Conservation (phyloP, 2,797 vertebrate genomes). For the Corythornis leucogaster region DNA sequence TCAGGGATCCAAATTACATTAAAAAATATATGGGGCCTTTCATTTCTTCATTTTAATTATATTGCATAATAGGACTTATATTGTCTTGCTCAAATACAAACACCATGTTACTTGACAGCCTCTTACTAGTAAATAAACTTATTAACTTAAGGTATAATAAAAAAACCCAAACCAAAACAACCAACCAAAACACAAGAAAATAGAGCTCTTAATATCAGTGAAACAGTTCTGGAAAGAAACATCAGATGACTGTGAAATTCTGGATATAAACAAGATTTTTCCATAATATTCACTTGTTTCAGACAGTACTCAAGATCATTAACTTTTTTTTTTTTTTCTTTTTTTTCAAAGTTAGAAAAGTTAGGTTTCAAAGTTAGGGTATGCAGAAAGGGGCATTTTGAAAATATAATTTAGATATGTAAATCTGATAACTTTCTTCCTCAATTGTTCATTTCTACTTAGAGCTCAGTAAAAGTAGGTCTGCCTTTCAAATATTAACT, state of each 20-base stretch:
- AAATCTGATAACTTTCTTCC: slow-evolving; percentile 28
- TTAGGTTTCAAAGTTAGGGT: neutral
- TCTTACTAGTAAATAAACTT: neutral
- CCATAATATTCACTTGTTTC: neutral
- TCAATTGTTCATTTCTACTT: slow-evolving; percentile 17
- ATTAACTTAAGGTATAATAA: neutral
- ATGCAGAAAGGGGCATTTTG: neutral
- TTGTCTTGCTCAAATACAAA: neutral
- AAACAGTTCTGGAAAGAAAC: slow-evolving; percentile 5
- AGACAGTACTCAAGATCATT: neutral
- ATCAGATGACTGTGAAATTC: neutral
- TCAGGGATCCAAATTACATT: too few species aligned
- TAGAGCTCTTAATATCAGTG: neutral
- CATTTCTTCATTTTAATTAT: neutral
- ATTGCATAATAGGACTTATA: neutral
- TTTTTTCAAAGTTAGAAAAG: neutral
- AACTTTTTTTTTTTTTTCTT: neutral
- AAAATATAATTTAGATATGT: slow-evolving; percentile 6
- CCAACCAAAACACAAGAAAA: neutral
- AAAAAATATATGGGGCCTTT: neutral
- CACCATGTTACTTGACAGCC: neutral
- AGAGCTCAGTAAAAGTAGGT: slow-evolving; percentile 1
- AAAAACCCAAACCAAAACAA: neutral
- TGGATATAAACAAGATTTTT: neutral
- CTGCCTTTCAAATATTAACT: slow-evolving; percentile 22